Base-by-base conservation (phyloP, 2,888 invertebrate species). In the Philonicus albiceps region DNA sequence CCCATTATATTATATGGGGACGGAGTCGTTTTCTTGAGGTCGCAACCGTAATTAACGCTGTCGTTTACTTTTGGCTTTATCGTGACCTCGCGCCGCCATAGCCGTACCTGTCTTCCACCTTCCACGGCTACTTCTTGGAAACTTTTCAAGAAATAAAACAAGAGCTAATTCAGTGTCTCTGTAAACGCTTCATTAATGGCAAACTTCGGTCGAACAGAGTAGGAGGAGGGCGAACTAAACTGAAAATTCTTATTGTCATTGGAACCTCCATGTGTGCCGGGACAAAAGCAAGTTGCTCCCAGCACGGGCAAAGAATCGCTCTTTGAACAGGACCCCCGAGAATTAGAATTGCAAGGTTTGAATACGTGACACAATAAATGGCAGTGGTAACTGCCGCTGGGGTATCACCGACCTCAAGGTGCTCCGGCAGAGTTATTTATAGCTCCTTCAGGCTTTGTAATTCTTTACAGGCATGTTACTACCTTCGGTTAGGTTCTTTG, bases 21-120 rank as follows among this genome's bases (percentile, higher is more conserved):
- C 53, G 73, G 43, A 84, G 84, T 40, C 84, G 30, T 84, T 84
- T 64, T 73, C 75, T 86, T 86, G 85, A 86, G 85, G 85, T 76
- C 85, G 75, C 53, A 37, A 37, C 64, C 19, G 85, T 86, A 86
- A 86, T 86, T 86, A 75, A 86, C 85, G 76, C 76, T 55, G 85
- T 55, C 76, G 75, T 75, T 43, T 55, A 55, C 75, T 75, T 86
- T 86, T 86, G 84, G 73, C 73, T 84, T 22, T 43, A 84, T 72
- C 84, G 73, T 84, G 84, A 84, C 84, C 84, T 84, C 43, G 64
- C 49, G 34, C 19, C 31, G 13, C 0, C 13, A 16, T 13, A 0
- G 16, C 6, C 74, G 37, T 31, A 27, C 37, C n/a, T 73, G 73
- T n/a, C 64, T 31, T 13, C 74, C 27, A 64, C 64, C 64, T 27